Evolutionary conservation across 2,113 vertebrate genomes (phyloP).

Genomic region (Channa maculata): DNA sequence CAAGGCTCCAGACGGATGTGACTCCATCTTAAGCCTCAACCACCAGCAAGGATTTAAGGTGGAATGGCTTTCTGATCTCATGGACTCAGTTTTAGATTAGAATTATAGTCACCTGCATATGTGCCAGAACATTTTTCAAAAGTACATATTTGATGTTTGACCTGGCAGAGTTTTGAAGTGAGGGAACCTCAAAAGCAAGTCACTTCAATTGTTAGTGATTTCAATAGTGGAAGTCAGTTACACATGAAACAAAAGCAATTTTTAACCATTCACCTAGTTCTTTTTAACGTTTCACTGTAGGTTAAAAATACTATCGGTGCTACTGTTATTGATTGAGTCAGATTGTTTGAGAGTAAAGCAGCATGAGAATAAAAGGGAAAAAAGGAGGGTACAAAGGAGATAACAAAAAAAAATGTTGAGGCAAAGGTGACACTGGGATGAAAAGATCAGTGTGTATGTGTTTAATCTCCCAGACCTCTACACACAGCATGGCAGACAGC

Average conservation of each 20-base stretch:
- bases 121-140: constrained; percentile 6
- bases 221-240: not conserved
- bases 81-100: constrained; percentile 29
- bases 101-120: constrained; percentile 32
- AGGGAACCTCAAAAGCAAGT: not conserved
- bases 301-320: constrained; percentile 8
- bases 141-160: constrained; percentile 1
- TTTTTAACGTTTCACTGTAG: not conserved
- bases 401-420: constrained; percentile 32
- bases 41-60: constrained; percentile 57
- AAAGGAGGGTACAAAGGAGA: not conserved
- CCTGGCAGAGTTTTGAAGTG: not conserved
- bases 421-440: constrained; percentile 50
- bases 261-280: constrained; percentile 13
- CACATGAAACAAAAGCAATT: not conserved
- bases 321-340: not conserved
- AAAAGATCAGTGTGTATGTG: constrained; percentile 36
- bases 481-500: constrained; percentile 29
- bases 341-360: not conserved
- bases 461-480: constrained; percentile 49
- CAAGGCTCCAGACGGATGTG: constrained; percentile 40
- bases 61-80: constrained; percentile 67
- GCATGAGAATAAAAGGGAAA: constrained; percentile 9
- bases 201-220: not conserved
- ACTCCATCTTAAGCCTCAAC: constrained; percentile 69